Base-by-base conservation (phyloP, 2,797 vertebrate genomes). In the Xiphorhynchus erythropygius region DNA sequence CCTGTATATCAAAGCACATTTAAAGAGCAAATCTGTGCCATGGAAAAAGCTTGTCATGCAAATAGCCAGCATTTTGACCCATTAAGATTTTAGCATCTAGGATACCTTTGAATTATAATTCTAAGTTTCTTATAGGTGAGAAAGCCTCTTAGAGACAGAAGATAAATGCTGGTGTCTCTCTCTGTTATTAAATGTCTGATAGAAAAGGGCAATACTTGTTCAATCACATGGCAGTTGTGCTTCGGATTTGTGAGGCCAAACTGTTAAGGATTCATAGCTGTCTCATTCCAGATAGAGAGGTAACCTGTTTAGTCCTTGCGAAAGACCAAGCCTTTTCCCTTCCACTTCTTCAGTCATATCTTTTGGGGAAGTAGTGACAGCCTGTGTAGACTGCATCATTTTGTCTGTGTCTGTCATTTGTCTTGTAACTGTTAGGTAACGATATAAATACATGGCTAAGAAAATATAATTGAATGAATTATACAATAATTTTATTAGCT, bases 401-500 rank as follows among this genome's bases (percentile, higher is more conserved):
- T 93, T 82, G 75, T 86, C 87, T 81, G 3, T 68, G 69, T 67
- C 87, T 91, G 18, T 91, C 74, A 91, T 90, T 83, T 95, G 53
- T 52, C 90, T 87, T 77, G 25, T 91, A 86, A 53, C 68, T 84
- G 27, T 85, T 89, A 82, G 78, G 33, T 74, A 73, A 33, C n/a
- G 27, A 11, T 69, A 59, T 23, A 92, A 84, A 85, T 84, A 73
- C 35, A 39, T 1, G 16, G 35, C 53, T 80, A 63, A 88, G 62
- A 74, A 95, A 86, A 89, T 79, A 65, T 87, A 93, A 91, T 84
- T 87, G 64, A 90, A 88, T 76, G 56, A 93, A 92, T 95, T 63
- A 74, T 74, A 83, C 64, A 87, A 74, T 96, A 94, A 95, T 93
- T 86, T 82, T 89, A 96, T 95, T 95, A 94, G 53, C 52, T 94